These are phyloP conservation scores for Eledone cirrhosa DNA, from an alignment of 2,888 invertebrate genomes.

Conservation along the genomic window DNA sequence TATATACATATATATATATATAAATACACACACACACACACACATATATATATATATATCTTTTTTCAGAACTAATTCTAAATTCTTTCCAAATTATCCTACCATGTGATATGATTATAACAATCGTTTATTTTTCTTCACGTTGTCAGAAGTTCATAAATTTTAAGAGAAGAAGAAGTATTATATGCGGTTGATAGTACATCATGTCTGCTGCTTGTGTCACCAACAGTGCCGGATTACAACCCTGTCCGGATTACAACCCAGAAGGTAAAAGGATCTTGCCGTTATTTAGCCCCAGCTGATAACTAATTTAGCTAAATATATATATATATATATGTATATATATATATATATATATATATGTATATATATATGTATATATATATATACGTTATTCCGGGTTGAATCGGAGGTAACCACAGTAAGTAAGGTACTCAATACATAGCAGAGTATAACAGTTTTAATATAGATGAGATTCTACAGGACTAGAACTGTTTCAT, in stretches of 20 bases:
- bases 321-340: not conserved
- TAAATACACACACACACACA: not conserved
- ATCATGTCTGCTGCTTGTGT: not conserved
- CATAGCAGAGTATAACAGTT: no score
- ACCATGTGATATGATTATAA: no score
- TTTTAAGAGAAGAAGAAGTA: not conserved
- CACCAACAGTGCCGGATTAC: not conserved
- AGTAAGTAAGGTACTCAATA: no score
- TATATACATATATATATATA: not conserved
- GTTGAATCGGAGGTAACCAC: no score
- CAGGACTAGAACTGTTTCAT: no score
- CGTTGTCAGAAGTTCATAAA: no score
- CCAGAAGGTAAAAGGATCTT: not conserved
- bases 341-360: conserved; percentile 6
- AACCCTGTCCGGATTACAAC: no score
- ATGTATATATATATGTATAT: not conserved
- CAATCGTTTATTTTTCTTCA: no score
- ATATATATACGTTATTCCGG: no score
- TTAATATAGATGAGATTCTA: no score
- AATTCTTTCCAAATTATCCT: not conserved
- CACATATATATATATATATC: not conserved
- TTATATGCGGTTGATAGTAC: not conserved
- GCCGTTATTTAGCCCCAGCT: not conserved
- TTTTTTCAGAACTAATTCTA: not conserved
- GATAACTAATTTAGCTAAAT: not conserved